These are phyloP conservation scores for Nipponia nippon DNA, from an alignment of 2,113 vertebrate genomes.

Conservation along the genomic window DNA sequence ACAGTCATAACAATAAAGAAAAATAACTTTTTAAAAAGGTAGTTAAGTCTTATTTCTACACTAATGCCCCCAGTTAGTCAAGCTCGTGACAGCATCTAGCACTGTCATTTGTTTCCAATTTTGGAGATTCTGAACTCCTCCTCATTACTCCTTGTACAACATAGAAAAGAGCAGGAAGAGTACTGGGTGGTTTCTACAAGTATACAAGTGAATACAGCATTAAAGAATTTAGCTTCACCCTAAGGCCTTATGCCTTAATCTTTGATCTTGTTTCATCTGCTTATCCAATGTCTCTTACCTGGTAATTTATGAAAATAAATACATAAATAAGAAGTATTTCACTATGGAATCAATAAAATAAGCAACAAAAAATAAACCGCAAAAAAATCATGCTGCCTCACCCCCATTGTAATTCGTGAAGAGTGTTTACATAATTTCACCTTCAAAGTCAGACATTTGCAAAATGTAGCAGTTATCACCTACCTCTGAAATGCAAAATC, in stretches of 20 bases:
- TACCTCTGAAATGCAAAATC: slow-evolving; percentile 31
- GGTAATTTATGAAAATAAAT: slow-evolving; percentile 58
- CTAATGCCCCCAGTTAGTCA: background rate
- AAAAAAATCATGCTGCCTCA: slow-evolving; percentile 7
- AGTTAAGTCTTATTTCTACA: background rate
- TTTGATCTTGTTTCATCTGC: slow-evolving; percentile 52
- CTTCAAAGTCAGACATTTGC: slow-evolving; percentile 46
- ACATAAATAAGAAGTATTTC: slow-evolving; percentile 20
- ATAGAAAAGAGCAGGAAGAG: background rate
- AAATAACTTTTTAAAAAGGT: background rate
- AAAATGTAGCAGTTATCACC: slow-evolving; percentile 24
- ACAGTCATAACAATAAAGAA: background rate
- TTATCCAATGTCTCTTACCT: slow-evolving; percentile 41
- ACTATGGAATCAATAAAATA: slow-evolving; percentile 53
- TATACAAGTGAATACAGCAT: background rate
- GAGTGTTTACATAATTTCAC: slow-evolving; percentile 7
- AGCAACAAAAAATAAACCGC: slow-evolving; percentile 33
- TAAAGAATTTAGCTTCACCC: slow-evolving; percentile 49
- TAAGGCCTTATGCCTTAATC: slow-evolving; percentile 15
- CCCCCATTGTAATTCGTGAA: slow-evolving; percentile 22
- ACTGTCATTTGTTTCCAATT: background rate
- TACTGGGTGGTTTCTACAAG: background rate
- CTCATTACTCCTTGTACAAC: background rate
- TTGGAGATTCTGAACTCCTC: background rate
- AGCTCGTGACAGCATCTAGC: background rate